Conservation (phyloP, 2,797 vertebrate species). For the Chelon labrosus region DNA sequence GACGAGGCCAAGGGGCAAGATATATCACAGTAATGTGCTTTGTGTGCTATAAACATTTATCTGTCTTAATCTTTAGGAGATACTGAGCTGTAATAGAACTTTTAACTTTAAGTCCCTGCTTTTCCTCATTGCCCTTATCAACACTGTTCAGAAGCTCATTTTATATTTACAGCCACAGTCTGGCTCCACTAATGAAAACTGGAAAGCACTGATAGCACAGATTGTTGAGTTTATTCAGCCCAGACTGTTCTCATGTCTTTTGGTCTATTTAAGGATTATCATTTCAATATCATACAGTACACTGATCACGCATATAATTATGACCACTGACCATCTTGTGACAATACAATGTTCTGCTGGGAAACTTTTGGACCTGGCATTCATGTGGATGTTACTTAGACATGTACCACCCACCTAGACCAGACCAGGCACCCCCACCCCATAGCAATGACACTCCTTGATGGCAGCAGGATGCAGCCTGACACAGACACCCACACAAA, state of each 20-base stretch:
- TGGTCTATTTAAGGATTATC: conserved; percentile 20
- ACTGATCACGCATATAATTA: too few relatives aligned
- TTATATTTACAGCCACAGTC: conserved; percentile 39
- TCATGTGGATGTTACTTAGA: too few relatives aligned
- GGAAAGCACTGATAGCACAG: conserved; percentile 20
- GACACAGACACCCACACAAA: too few relatives aligned
- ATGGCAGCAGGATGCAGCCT: too few relatives aligned
- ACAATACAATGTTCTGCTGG: too few relatives aligned
- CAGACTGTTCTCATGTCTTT: conserved; percentile 10
- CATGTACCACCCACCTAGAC: too few relatives aligned
- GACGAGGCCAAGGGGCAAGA: not conserved
- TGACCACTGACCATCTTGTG: too few relatives aligned
- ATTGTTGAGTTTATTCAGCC: conserved; percentile 39
- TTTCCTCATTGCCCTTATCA: conserved; percentile 63
- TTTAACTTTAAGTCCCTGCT: conserved; percentile 36
- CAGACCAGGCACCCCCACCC: too few relatives aligned
- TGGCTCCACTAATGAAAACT: conserved; percentile 53
- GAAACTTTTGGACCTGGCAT: too few relatives aligned
- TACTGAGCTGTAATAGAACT: conserved; percentile 51
- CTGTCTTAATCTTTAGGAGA: conserved; percentile 43
- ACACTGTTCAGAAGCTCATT: conserved; percentile 50
- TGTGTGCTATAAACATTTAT: conserved; percentile 46
- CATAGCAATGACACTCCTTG: too few relatives aligned
- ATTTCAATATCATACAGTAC: not conserved
- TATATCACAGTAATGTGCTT: conserved; percentile 20